phyloP scores from a whole-genome alignment of 2,888 invertebrate genomes.

The Phragmatobia fuliginosa region DNA sequence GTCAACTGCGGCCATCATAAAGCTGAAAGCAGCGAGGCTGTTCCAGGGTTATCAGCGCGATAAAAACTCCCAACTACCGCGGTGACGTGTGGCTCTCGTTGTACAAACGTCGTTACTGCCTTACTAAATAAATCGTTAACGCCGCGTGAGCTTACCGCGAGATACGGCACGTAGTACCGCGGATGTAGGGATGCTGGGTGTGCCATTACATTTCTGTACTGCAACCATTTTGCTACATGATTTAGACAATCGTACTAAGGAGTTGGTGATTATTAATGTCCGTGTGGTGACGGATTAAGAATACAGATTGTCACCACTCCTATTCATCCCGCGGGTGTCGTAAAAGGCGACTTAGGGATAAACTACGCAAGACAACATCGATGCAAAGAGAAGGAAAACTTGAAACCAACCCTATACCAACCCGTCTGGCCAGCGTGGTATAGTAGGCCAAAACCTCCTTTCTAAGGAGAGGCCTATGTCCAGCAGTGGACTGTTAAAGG shows the following conservation, averaged over 20 bases:
- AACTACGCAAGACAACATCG: too few relatives aligned
- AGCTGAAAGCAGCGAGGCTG: conserved; percentile 19
- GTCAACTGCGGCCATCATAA: conserved; percentile 15
- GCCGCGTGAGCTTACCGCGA: conserved; percentile 73
- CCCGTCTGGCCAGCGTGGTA: too few relatives aligned
- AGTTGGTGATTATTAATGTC: too few relatives aligned
- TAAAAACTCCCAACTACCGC: conserved; percentile 69
- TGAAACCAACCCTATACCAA: too few relatives aligned
- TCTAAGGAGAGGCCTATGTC: too few relatives aligned
- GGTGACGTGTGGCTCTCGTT: conserved; percentile 75
- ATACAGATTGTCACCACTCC: too few relatives aligned
- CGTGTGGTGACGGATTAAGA: too few relatives aligned
- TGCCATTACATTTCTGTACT: conserved; percentile 25
- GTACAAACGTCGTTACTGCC: conserved; percentile 82
- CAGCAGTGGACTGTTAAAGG: too few relatives aligned
- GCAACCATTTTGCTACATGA: neutral
- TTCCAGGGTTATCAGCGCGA: conserved; percentile 56
- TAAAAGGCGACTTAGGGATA: too few relatives aligned
- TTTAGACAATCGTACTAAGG: neutral
- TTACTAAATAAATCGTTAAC: conserved; percentile 84
- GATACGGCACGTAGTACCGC: conserved; percentile 78
- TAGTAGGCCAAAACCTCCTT: too few relatives aligned
- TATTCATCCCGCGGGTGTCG: too few relatives aligned
- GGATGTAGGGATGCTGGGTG: conserved; percentile 61
- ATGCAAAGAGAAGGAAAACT: too few relatives aligned